Conservation (phyloP, 2,113 vertebrate species). For the Pachycephala philippinensis region DNA sequence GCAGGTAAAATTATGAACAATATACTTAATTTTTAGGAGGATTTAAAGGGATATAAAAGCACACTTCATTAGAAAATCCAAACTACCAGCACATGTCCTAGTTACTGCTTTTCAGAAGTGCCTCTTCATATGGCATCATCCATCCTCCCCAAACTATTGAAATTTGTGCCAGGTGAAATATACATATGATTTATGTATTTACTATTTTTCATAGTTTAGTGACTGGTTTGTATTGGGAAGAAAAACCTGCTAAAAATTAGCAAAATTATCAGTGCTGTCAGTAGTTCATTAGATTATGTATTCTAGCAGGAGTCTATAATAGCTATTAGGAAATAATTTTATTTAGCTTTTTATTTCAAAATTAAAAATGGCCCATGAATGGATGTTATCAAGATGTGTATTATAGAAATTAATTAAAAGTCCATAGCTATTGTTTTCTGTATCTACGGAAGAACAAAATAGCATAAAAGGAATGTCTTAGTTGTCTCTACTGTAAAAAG, state of each 20-base stretch:
- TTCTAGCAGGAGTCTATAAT: background rate
- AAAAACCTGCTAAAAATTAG: background rate
- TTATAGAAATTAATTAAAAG: constrained; percentile 42
- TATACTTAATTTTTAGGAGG: background rate
- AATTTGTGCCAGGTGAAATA: background rate
- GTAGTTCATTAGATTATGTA: background rate
- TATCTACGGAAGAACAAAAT: constrained; percentile 20
- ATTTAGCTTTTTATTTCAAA: constrained; percentile 43
- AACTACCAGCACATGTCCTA: background rate
- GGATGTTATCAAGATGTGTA: background rate
- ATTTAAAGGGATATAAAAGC: constrained; percentile 8
- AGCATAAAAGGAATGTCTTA: background rate
- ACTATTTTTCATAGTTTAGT: background rate
- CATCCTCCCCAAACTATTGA: background rate
- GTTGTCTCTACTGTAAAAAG: background rate
- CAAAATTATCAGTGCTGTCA: background rate
- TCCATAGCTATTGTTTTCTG: background rate
- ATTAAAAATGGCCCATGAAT: constrained; percentile 15
- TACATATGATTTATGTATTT: background rate
- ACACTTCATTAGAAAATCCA: constrained; percentile 28
- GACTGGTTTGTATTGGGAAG: background rate
- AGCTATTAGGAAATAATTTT: constrained; percentile 32
- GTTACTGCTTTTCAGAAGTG: background rate
- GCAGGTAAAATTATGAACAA: constrained; percentile 39
- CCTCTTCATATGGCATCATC: background rate